Percentiles rank a stretch among this genome's conserved stretches.
Evolutionary conservation across 2,888 invertebrate species (phyloP).

Genomic region (Phlogophora meticulosa): DNA sequence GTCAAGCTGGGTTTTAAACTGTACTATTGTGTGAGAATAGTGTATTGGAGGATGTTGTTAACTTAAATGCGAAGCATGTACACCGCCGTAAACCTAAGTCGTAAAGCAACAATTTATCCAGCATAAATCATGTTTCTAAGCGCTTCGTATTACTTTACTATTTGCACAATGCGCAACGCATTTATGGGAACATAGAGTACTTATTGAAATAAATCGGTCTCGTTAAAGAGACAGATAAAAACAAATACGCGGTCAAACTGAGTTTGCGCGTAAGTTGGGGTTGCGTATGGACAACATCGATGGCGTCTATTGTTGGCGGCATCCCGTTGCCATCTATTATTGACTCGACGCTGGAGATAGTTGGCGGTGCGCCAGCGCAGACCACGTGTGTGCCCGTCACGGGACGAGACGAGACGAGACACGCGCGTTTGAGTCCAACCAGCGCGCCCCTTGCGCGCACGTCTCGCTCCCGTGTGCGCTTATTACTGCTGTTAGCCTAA

Average conservation of each 20-base stretch:
- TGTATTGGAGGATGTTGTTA: constrained; percentile 12
- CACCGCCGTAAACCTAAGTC: constrained; percentile 19
- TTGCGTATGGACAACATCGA: constrained; percentile 71
- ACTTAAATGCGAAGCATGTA: constrained; percentile 33
- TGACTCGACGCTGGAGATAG: constrained; percentile 91
- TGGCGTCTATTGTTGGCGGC: constrained; percentile 91
- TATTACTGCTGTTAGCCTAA: constrained; percentile 66
- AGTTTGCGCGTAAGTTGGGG: constrained; percentile 64
- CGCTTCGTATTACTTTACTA: constrained; percentile 12
- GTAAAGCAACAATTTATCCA: constrained; percentile 26
- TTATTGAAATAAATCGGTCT: constrained; percentile 19
- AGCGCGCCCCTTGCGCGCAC: constrained; percentile 71
- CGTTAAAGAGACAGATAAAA: constrained; percentile 29
- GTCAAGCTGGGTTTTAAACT: constrained; percentile 60
- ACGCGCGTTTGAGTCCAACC: constrained; percentile 74
- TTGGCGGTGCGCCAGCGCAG: constrained; percentile 87
- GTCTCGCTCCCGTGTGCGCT: constrained; percentile 66
- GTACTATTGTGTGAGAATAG: constrained; percentile 25
- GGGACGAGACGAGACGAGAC: constrained; percentile 79
- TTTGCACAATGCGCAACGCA: constrained; percentile 5
- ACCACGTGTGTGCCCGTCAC: constrained; percentile 89
- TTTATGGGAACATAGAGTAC: constrained; percentile 1
- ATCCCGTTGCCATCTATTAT: constrained; percentile 90
- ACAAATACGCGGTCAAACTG: constrained; percentile 46
- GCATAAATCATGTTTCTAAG: constrained; percentile 12